Base-by-base conservation (phyloP, 2,113 vertebrate species). In the Xiphias gladius region DNA sequence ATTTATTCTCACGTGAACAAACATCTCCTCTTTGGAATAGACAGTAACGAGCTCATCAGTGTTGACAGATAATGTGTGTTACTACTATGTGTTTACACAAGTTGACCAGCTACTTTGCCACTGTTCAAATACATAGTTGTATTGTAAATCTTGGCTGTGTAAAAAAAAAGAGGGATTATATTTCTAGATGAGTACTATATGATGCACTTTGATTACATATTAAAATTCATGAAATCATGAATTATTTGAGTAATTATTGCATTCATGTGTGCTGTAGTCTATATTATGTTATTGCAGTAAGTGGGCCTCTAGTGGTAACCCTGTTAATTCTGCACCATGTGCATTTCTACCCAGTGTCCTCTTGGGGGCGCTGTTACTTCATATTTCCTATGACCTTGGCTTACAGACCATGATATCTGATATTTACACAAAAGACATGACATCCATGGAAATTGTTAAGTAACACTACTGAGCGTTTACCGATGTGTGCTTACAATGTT, bases 181-280 rank as follows among this genome's bases (percentile, higher is more conserved):
- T 83, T 80, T 86, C 39, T 71, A 62, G 79, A 61, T 13, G 43
- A 88, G 57, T 76, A 71, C 48, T 52, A 58, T 80, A 82, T 79
- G 75, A 88, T 86, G 82, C 66, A 87, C 72, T 88, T 86, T 67
- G 76, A 89, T 81, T 79, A 88, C 57, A 84, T 88, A 89, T 88
- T 91, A 82, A 93, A 93, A 89, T 83, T 89, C 81, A 88, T 73
- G 5, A 85, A 85, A 73, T 86, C 62, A 77, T 86, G 63, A 19
- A 59, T 73, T 73, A 67, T 84, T 83, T 83, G 79, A 84, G 71
- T 93, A 79, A 72, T 93, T 93, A 93, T 93, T 94, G 92, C 92
- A 86, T 91, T 93, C 28, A 63, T 24, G 3, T 94, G 90, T 93
- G 88, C 89, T 89, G 59, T 89, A 80, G 41, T 90, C 82, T 89